These are phyloP conservation scores for Ameiurus melas DNA, from an alignment of 2,113 vertebrate species.

Conservation along the genomic window DNA sequence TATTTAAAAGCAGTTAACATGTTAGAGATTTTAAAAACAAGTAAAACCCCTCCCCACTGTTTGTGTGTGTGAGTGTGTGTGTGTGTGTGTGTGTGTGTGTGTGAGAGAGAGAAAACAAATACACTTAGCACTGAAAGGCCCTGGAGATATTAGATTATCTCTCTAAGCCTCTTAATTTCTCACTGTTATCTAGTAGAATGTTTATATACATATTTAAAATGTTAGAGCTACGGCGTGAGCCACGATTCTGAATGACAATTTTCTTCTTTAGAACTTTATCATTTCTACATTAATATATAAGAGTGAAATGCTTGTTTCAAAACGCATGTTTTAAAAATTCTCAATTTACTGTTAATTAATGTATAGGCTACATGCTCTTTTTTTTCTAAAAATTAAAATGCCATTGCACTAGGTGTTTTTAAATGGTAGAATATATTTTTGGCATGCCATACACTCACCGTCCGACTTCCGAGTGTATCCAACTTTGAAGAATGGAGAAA, in stretches of 20 bases:
- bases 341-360: not conserved
- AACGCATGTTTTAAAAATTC: not conserved
- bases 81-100: not conserved
- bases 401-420: not conserved
- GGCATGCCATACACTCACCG: not conserved
- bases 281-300: not conserved
- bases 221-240: not conserved
- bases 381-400: not conserved
- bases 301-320: not conserved
- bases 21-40: constrained; percentile 13
- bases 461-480: not conserved
- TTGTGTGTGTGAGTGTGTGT: no score
- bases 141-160: constrained; percentile 23
- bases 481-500: not conserved
- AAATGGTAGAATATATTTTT: not conserved
- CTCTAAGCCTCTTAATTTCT: constrained; percentile 5
- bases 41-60: not conserved
- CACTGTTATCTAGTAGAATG: not conserved
- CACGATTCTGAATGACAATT: not conserved
- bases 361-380: not conserved
- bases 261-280: not conserved
- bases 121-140: not conserved
- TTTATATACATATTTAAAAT: not conserved
- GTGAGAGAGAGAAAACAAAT: not conserved
- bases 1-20: constrained; percentile 22